Base-by-base conservation (phyloP, 1,140 invertebrate species). In the Drosophila orosa region DNA sequence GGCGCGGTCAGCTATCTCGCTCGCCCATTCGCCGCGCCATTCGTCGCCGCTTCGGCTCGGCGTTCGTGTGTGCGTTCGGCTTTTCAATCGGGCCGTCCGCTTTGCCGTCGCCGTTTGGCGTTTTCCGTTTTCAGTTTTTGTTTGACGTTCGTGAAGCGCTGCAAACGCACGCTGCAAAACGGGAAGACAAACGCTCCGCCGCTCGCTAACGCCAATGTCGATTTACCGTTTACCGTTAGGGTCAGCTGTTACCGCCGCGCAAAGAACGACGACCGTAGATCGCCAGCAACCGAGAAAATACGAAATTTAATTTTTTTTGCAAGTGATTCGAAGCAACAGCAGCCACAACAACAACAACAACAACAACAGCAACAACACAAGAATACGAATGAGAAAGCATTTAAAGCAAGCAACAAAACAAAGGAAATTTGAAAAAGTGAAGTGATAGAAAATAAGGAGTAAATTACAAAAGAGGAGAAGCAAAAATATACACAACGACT, bases 61-160 rank as follows among this genome's bases (percentile, higher is more conserved):
- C 22, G 35, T 12, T 40, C 66, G 54, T 55, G 59, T 35, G 39
- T 40, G 13, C 68, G 42, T 48, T 68, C 62, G 62, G 39, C 33
- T 65, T 35, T 22, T 35, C 22, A 63, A 48, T 67, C 37, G 69
- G 33, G 79, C 59, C 24, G 81, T 71, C 56, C 59, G 35, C 65
- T 65, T 73, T 61, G 68, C 69, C 69, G 58, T 54, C 58, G 71
- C 71, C 71, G 61, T 69, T 82, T 57, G 67, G 61, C 39, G 79
- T 83, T 71, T 77, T 69, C 63, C 65, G 56, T 74, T 78, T 91
- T 90, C 80, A 91, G 90, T 91, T 91, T 86, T 86, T 78, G 77
- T 90, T 89, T 90, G 85, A 90, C 86, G 80, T 82, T 90, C 84
- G 50, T 35, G 50, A 54, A 33, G 50, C 77, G 52, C 76, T 73